Base-by-base conservation (phyloP, 1,140 invertebrate genomes). In the Brachionus manjavacas region DNA sequence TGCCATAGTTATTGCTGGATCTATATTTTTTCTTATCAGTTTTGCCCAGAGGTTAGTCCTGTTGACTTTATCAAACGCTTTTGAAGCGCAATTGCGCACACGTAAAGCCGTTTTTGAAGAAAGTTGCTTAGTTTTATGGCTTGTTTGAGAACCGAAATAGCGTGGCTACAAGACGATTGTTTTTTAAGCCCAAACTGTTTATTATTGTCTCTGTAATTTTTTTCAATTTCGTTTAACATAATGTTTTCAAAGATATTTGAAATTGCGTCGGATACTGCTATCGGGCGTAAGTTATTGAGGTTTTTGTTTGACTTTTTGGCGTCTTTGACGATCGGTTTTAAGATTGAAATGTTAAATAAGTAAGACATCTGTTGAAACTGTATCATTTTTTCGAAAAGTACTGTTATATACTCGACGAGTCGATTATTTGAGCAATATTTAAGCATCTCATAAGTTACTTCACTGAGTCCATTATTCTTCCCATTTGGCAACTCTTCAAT, bases 301-400 rank as follows among this genome's bases (percentile, higher is more conserved):
- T 70, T 31, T 7, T 31, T 35, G 28, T 70, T 70, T 31, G 66
- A 35, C 66, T 70, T 70, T 28, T 31, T 70, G 23, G 23, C 12
- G 28, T 72, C 68, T 72, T 72, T 72, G n/a, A 72, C 23, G n/a
- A 72, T 16, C 3, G 68, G 35, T 39, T 72, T 72, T 39, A 72
- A 39, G n/a, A 72, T 72, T 41, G 68, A 72, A 39, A 72, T 72
- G 35, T 72, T 72, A 43, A 72, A 72, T 14, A 72, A n/a, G 20
- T 72, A 72, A 41, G 31, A 39, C 14, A 72, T 72, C 39, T 41
- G n/a, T 72, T 72, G n/a, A 72, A 16, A 41, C n/a, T 41, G 12
- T 14, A 72, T 72, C 20, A 72, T 72, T 72, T 39, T 43, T 41
- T 72, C 31, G 20, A 72, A 72, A 39, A 41, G 12, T 31, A 70